Conservation (phyloP, 2,888 invertebrate species). For the Patella caerulea region DNA sequence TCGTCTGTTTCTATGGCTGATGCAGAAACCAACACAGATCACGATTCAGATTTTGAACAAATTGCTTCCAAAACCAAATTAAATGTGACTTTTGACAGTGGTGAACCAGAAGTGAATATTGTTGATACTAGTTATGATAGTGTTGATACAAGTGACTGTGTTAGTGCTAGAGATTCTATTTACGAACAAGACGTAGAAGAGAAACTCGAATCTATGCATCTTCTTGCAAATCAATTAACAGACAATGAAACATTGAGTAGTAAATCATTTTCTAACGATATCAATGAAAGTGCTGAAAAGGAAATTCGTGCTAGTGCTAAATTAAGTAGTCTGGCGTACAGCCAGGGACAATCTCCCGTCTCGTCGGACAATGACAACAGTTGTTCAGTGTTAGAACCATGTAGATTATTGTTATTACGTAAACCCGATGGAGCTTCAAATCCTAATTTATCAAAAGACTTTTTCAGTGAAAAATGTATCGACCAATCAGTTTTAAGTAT, state of each 20-base stretch:
- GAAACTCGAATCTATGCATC: conserved; percentile 55
- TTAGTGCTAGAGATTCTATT: conserved; percentile 58
- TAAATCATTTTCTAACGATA: conserved; percentile 53
- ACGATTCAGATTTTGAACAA: conserved; percentile 45
- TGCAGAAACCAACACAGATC: conserved; percentile 47
- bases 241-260: conserved; percentile 66
- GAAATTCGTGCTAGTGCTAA: conserved; percentile 20
- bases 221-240: conserved; percentile 41
- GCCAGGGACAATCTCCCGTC: conserved; percentile 21
- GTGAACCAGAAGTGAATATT: conserved; percentile 19
- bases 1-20: conserved; percentile 35
- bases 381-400: conserved; percentile 34
- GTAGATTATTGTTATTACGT: conserved; percentile 44
- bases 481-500: conserved; percentile 19
- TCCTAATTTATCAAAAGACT: conserved; percentile 79
- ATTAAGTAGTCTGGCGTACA: conserved; percentile 31
- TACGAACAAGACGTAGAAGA: conserved; percentile 69
- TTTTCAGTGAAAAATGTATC: conserved; percentile 28
- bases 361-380: conserved; percentile 30
- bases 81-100: conserved; percentile 19
- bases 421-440: conserved; percentile 92
- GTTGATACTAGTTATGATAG: conserved; percentile 59
- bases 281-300: conserved; percentile 18
- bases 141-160: conserved; percentile 45
- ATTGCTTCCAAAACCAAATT: conserved; percentile 36